A percentile compares a stretch with the other conserved stretches of the same genome.
phyloP scores from a whole-genome alignment of 2,888 invertebrate genomes.

The Zele albiditarsus region DNA sequence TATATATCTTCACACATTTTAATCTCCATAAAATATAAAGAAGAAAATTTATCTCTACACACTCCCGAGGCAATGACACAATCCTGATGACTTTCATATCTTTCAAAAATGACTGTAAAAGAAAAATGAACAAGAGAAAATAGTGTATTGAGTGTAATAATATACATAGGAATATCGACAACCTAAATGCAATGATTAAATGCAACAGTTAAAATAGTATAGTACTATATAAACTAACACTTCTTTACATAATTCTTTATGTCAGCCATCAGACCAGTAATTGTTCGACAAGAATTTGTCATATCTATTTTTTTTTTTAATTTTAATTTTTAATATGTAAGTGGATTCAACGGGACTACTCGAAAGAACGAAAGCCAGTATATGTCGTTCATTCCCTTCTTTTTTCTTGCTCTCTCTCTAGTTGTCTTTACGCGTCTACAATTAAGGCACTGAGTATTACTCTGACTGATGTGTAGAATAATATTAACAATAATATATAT shows the following conservation, averaged over 20 bases:
- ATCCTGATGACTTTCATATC: not conserved
- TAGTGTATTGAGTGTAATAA: not conserved
- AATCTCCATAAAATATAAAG: not conserved
- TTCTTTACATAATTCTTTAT: not conserved
- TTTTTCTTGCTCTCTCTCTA: not conserved
- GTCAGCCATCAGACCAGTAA: not conserved
- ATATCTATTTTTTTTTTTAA: too few species aligned
- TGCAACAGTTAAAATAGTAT: not conserved
- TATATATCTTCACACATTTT: not conserved
- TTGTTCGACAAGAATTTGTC: not conserved
- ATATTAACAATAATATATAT: conserved; percentile 42
- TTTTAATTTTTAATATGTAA: not conserved
- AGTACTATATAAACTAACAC: not conserved
- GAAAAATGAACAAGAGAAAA: not conserved
- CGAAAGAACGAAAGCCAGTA: not conserved
- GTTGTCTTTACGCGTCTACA: conserved; percentile 23
- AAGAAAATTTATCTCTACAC: not conserved
- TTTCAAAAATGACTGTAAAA: not conserved
- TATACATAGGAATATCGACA: not conserved
- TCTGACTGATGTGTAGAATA: conserved; percentile 27
- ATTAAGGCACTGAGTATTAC: conserved; percentile 34
- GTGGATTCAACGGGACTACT: not conserved
- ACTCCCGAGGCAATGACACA: not conserved
- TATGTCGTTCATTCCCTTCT: not conserved
- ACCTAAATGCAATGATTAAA: not conserved